Base-by-base conservation (phyloP, 2,797 vertebrate genomes). In the Chloroceryle inda region DNA sequence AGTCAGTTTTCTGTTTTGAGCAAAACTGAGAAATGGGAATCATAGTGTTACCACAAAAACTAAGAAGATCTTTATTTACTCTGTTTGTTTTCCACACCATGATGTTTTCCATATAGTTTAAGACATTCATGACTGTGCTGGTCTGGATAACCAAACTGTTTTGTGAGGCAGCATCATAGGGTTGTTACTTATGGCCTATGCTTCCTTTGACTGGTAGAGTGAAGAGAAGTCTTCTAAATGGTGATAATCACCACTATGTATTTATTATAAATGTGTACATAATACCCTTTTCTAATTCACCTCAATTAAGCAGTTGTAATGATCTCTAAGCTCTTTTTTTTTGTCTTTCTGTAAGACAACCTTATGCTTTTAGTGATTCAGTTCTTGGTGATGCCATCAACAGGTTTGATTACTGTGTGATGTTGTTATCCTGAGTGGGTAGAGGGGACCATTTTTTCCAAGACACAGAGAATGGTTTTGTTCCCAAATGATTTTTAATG, bases 221-320 rank as follows among this genome's bases (percentile, higher is more conserved):
- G 35, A 75, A 88, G 72, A 61, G 22, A 89, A 64, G 50, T 94
- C 62, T 94, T 89, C 49, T 95, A 71, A 75, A 69, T 55, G 24
- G 24, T 86, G 33, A 38, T 77, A 66, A 74, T 21, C 62, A 81
- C 35, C 17, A 11, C 66, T 75, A 55, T 35, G 20, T 75, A 66
- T 89, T 91, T 92, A 68, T 92, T 86, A 73, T 63, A 66, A 81
- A 73, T 47, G 27, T n/a, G 42, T 56, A 44, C 24, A 8, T 81
- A 9, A 11, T 26, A 47, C 52, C 37, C 63, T 50, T 88, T 89
- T 85, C 66, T 74, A 40, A 61, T 67, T 92, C n/a, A 45, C 52
- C 75, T 86, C 42, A 38, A 53, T 84, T 17, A 89, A 85, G 47
- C 56, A 33, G 24, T 92, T 11, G 2, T 78, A 81, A 69, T 2